These are phyloP conservation scores for Ectobius pallidus DNA, from an alignment of 2,888 invertebrate species.

Conservation along the genomic window DNA sequence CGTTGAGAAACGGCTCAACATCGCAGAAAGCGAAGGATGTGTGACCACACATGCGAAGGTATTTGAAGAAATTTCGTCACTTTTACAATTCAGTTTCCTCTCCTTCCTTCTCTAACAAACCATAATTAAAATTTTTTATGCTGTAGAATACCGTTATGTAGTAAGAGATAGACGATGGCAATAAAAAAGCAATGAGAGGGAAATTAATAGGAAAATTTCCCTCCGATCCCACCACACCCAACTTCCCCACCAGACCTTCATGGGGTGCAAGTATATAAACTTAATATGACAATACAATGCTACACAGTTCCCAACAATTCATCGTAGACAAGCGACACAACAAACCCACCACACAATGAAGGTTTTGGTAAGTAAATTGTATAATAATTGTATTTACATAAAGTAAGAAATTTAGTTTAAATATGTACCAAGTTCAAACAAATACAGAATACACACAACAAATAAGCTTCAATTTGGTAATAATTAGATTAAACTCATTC, in stretches of 20 bases:
- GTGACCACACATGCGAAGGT: background rate
- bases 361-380: background rate
- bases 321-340: background rate
- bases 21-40: slow-evolving; percentile 1
- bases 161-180: background rate
- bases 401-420: too few relatives aligned
- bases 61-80: background rate
- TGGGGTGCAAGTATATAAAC: background rate
- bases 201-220: slow-evolving; percentile 9
- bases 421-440: too few relatives aligned
- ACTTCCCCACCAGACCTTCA: background rate
- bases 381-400: too few relatives aligned
- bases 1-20: background rate
- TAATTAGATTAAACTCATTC: too few relatives aligned
- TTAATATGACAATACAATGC: background rate
- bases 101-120: background rate
- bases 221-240: background rate
- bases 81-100: background rate
- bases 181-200: slow-evolving; percentile 8
- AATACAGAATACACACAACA: too few relatives aligned
- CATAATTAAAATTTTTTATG: background rate
- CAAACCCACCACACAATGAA: background rate
- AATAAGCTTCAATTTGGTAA: too few relatives aligned
- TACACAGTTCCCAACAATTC: background rate
- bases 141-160: background rate